Conservation (phyloP, 2,113 vertebrate species). For the Myiopsitta monachus region DNA sequence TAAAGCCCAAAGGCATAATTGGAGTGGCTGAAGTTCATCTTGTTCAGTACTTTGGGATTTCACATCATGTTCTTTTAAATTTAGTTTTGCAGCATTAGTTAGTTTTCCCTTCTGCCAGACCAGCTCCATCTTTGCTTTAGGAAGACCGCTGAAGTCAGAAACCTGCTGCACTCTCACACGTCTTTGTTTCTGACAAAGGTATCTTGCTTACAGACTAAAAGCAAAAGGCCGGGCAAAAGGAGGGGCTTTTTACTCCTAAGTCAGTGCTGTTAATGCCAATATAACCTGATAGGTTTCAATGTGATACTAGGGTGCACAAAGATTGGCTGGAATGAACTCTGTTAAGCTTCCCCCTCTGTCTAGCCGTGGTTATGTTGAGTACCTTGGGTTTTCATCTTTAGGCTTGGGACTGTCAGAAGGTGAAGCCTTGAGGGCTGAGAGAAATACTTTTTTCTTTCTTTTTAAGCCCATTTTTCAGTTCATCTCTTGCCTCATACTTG, state of each 20-base stretch:
- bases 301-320: neutral
- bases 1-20: neutral
- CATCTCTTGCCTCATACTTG: neutral
- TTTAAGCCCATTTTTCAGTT: neutral
- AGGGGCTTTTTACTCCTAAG: neutral
- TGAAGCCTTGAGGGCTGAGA: neutral
- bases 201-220: neutral
- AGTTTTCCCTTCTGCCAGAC: neutral
- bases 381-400: neutral
- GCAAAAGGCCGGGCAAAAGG: neutral
- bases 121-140: rapidly evolving
- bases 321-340: neutral
- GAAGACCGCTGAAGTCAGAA: neutral
- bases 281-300: neutral
- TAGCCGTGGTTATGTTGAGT: neutral
- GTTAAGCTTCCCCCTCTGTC: neutral
- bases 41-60: constrained; percentile 10
- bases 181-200: neutral
- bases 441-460: neutral
- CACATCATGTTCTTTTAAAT: neutral
- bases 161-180: neutral
- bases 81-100: neutral
- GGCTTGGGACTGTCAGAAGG: neutral
- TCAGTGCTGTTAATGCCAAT: neutral
- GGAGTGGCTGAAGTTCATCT: neutral